These are phyloP conservation scores for Mustelus asterias DNA, from an alignment of 2,113 vertebrate genomes.

Conservation along the genomic window DNA sequence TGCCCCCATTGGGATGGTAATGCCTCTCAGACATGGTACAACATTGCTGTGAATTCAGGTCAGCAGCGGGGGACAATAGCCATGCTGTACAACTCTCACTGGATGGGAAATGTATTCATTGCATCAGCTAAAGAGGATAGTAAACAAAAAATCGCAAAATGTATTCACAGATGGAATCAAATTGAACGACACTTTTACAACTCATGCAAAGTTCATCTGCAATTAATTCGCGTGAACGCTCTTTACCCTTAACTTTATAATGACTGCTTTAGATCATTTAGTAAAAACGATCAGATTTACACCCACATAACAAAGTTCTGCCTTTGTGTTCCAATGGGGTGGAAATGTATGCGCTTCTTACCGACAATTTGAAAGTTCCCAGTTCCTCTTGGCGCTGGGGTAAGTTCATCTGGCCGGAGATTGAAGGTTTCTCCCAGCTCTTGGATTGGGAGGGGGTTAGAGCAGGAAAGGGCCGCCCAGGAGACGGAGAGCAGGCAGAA, in stretches of 20 bases:
- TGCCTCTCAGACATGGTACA: neutral
- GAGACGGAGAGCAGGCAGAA: neutral
- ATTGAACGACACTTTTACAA: neutral
- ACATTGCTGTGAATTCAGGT: neutral
- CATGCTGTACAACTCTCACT: neutral
- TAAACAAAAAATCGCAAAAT: neutral
- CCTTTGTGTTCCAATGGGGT: neutral
- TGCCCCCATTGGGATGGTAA: neutral
- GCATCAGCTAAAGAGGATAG: neutral
- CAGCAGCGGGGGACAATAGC: neutral
- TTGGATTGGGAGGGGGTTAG: neutral
- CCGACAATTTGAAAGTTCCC: neutral
- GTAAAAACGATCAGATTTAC: constrained; percentile 41
- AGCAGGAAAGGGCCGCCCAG: neutral
- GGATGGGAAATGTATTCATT: neutral
- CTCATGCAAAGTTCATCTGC: neutral
- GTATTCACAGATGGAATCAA: neutral
- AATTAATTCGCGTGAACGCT: neutral
- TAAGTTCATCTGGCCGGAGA: neutral
- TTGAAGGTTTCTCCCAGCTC: neutral
- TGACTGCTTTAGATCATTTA: neutral
- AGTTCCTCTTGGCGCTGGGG: neutral
- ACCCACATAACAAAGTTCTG: neutral
- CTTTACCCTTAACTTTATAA: neutral
- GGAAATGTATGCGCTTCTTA: neutral